Conservation (phyloP, 2,797 vertebrate species). For the Strix occidentalis region DNA sequence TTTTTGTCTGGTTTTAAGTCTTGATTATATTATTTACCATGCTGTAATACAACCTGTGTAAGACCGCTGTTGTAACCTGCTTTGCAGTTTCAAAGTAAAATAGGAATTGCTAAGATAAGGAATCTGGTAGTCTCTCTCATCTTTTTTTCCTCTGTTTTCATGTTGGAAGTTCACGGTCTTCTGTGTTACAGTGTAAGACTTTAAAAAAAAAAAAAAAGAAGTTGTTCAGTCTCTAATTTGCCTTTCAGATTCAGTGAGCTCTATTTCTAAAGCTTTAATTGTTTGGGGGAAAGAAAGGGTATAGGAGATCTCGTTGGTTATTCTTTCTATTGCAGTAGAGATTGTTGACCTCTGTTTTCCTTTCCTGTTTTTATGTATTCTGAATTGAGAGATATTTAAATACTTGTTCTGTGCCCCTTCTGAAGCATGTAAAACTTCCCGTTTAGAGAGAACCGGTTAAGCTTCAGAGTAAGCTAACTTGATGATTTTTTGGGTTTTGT, state of each 20-base stretch:
- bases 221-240: neutral
- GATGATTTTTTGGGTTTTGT: neutral
- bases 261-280: neutral
- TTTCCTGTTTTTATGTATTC: neutral
- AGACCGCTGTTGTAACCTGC: neutral
- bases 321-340: neutral
- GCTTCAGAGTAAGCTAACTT: neutral
- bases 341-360: neutral
- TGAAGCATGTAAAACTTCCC: neutral
- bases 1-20: neutral
- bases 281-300: neutral
- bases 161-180: neutral
- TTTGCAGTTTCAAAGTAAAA: neutral
- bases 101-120: neutral
- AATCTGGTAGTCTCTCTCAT: neutral
- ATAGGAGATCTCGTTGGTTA: neutral
- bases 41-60: neutral
- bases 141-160: neutral
- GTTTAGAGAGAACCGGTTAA: neutral
- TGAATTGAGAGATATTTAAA: neutral
- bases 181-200: neutral
- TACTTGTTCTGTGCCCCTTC: neutral
- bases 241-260: neutral
- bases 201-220: neutral
- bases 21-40: neutral